Base-by-base conservation (phyloP, 2,113 vertebrate genomes). In the Notechis scutatus region DNA sequence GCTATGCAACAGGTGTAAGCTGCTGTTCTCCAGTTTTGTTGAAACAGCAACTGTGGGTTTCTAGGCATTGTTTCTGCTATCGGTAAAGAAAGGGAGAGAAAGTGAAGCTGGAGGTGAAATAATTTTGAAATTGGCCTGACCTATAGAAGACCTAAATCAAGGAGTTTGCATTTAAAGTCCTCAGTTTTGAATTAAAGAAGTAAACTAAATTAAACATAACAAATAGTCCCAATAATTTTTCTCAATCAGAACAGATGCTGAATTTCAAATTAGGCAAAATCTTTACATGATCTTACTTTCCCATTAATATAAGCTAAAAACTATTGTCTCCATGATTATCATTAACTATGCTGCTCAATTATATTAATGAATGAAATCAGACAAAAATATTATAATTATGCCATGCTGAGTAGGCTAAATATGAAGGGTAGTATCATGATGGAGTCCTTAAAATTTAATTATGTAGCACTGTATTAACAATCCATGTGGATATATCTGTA, bases 401-500 rank as follows among this genome's bases (percentile, higher is more conserved):
- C 91, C 21, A 50, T 87, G 5, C 2, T 85, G 92, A 91, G 90
- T 91, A 93, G 91, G 93, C 94, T 93, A 54, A 95, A 97, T 95
- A 95, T 96, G 96, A 95, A 96, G 95, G 96, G 93, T 91, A 88
- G 94, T 96, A 95, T 96, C 95, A 59, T 95, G 94, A 95, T 95
- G 93, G 93, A 96, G 94, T 90, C 74, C 92, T 81, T 81, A 81
- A 81, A 39, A 81, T 34, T 81, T 39, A 81, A 81, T 81, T 81
- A 81, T 20, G 20, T 42, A 81, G 34, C 74, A 81, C 18, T 81
- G 18, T 21, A 81, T 34, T 81, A 81, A 39, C 39, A 81, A 39
- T 9, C 34, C 21, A 34, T 81, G 74, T 8, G 34, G 18, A 21
- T 39, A 21, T 21, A 42, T 81, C 20, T 39, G 18, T 81, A 0